These are phyloP conservation scores for Plemyria rubiginata DNA, from an alignment of 2,888 invertebrate species.

Conservation along the genomic window DNA sequence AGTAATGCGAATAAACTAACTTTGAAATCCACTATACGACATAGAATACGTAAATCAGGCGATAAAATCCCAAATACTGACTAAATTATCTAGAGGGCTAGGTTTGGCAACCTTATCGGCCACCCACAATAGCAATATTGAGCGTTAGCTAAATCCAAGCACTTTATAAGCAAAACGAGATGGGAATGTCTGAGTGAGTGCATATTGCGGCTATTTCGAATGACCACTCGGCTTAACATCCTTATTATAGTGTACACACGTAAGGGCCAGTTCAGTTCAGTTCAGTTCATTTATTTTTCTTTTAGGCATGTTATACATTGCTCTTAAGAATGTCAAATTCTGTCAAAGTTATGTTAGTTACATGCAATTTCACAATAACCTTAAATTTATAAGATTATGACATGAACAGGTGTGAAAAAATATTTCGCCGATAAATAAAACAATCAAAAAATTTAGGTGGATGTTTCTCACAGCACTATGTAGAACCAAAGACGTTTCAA, in stretches of 20 bases:
- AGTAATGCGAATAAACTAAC: no score
- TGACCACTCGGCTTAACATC: conserved; percentile 29
- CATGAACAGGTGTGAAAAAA: background rate
- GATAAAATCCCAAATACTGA: background rate
- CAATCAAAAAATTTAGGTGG: no score
- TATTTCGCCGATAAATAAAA: no score
- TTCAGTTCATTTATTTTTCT: no score
- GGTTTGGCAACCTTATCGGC: conserved; percentile 26
- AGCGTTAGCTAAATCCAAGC: conserved; percentile 32
- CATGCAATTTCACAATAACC: background rate
- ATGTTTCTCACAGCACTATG: no score
- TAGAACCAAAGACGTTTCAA: no score
- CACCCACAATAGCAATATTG: conserved; percentile 34
- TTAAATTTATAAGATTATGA: background rate
- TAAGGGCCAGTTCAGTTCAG: background rate
- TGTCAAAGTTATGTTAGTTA: conserved; percentile 1
- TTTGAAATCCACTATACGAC: no score
- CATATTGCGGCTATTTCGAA: conserved; percentile 36
- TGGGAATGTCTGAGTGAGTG: conserved; percentile 31
- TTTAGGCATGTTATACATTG: no score
- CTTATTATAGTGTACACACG: conserved; percentile 24
- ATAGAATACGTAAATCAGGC: no score
- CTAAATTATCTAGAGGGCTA: background rate
- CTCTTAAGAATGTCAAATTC: no score
- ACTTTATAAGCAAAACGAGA: conserved; percentile 34